Evolutionary conservation across 2,113 vertebrate species (phyloP), one percentile per base, ranked within the genome.

Genomic region (Cervus canadensis): DNA sequence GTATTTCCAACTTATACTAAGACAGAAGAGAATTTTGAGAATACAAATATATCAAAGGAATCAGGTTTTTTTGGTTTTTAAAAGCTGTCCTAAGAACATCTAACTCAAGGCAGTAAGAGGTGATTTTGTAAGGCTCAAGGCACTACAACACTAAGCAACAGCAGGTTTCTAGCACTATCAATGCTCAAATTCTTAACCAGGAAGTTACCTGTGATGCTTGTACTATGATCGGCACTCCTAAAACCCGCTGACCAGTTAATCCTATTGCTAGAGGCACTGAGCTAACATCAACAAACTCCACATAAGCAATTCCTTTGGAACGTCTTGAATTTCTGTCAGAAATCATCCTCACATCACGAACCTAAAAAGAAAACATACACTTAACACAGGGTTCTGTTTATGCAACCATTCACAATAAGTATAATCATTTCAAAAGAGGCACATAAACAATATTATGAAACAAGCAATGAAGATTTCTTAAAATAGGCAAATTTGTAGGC

Each of bases 241-340:
- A 98, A 89, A 99, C 99, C 94, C 99, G 99, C 97, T 99, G 99
- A 19, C 99, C 99, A 54, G 99, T 99, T 91, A 99, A 98, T 91
- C 99, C 99, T 95, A 99, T 99, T 82, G 99, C 99, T 96, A 99
- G 98, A 97, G 99, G 99, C 93, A 99, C 99, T n/a, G 99, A 99
- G 89, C 99, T 99, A 64, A 99, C 99, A 97, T 99, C 99, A 52
- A 99, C 99, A 96, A 99, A 99, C 92, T 99, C 99, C 43, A 99
- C 99, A 93, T 99, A 99, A 86, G 99, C 99, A 96, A 99, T 99
- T 98, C 99, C 99, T 98, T 99, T 99, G 6, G 99, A 99, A 96
- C 99, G 99, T 87, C 99, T 99, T 30, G 99, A 99, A 98, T 99
- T 99, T 98, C 99, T 99, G 98, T 99, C 99, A 0, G 99, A 99